Evolutionary conservation across 2,888 invertebrate genomes (phyloP), one percentile per base, ranked within the genome.

Genomic region (Tuta absoluta): DNA sequence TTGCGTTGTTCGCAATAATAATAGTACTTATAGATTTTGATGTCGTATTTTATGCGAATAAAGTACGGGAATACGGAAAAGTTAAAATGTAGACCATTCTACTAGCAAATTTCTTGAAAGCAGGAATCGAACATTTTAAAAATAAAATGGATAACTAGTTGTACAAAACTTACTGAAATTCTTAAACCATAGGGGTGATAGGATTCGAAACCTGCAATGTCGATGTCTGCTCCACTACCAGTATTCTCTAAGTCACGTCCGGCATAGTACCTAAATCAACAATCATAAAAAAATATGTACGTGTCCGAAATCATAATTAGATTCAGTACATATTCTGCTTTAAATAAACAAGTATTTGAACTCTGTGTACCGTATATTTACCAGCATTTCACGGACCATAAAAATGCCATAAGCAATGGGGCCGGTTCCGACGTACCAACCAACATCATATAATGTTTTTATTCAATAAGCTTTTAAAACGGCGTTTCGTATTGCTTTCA

Each of bases 321-420:
- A 49, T 49, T 49, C 49, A 23, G 23, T 23, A 53, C 23, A 53
- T 17, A 56, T 1, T 1, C 17, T 2, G 51, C 11, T 19, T 19
- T 11, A 45, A 49, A 14, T 19, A 48, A 49, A 61, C 48, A 21
- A 19, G 33, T 33, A 41, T 72, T 75, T 67, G 63, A 72, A 70
- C 74, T 72, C 63, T 71, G 72, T 72, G 76, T 80, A 79, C 78
- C 78, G 73, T 75, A 77, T 84, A 84, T 78, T 77, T 81, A 84
- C 80, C 78, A 81, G 82, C 80, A 81, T 84, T 85, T 86, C 81
- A 85, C 78, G 85, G 78, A 69, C 78, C 81, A 85, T 86, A 84
- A 85, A 85, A 84, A 77, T 72, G 75, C 74, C 77, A 83, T 80
- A 80, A 80, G 76, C 80, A 74, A 80, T 81, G 79, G 79, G 75